These are phyloP conservation scores for Porites evermanni DNA, from an alignment of 92 coral and sea anemone species.

Conservation along the genomic window DNA sequence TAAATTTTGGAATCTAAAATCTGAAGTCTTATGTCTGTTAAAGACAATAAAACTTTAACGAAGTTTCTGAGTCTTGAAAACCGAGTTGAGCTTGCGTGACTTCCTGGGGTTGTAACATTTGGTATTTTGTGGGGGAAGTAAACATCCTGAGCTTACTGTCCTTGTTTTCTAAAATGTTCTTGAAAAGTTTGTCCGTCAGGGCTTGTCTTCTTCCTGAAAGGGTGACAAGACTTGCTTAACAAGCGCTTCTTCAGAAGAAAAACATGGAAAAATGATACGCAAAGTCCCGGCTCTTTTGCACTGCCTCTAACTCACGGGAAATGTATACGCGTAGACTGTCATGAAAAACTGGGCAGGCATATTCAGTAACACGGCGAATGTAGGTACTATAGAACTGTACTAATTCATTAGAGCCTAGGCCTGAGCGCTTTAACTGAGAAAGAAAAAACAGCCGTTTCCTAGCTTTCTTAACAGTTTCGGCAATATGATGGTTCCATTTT, in stretches of 20 bases:
- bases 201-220: constrained; percentile 39
- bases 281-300: constrained; percentile 14
- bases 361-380: constrained; percentile 52
- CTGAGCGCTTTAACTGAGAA: constrained; percentile 54
- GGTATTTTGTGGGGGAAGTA: neutral
- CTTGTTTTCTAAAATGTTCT: constrained; percentile 29
- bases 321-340: constrained; percentile 40
- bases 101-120: neutral
- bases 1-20: too few species aligned
- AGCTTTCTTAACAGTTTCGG: constrained; percentile 52
- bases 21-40: neutral
- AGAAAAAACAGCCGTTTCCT: constrained; percentile 59
- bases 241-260: constrained; percentile 25
- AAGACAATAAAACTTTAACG: neutral
- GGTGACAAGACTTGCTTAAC: constrained; percentile 28
- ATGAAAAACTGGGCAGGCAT: constrained; percentile 58
- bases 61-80: constrained; percentile 32
- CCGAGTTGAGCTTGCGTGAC: constrained; percentile 35
- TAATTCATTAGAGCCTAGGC: constrained; percentile 44
- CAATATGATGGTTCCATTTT: constrained; percentile 57
- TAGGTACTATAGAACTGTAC: constrained; percentile 53
- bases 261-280: constrained; percentile 7
- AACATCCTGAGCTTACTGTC: constrained; percentile 31
- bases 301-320: constrained; percentile 21
- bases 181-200: constrained; percentile 32